Percentiles rank a stretch among this genome's conserved stretches.
Conservation (phyloP, 2,888 invertebrate genomes). For the Cetonia aurata region DNA sequence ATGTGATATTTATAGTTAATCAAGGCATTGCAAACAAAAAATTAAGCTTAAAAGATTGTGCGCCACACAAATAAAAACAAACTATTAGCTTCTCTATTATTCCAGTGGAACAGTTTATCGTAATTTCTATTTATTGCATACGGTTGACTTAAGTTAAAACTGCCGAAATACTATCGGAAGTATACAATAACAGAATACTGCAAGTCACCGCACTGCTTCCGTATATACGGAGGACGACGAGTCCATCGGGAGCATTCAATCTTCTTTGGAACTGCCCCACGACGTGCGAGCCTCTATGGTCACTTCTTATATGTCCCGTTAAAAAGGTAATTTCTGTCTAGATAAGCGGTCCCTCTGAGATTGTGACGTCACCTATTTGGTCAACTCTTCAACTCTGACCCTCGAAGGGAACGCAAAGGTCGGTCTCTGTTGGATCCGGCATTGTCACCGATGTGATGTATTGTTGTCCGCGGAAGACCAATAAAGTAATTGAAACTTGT, state of each 20-base stretch:
- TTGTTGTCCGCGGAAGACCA: slow-evolving; percentile 42
- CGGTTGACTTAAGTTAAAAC: too few species aligned
- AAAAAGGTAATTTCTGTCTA: slow-evolving; percentile 68
- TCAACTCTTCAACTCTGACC: slow-evolving; percentile 56
- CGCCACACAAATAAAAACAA: too few species aligned
- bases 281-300: slow-evolving; percentile 60
- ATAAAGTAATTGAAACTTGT: slow-evolving; percentile 40
- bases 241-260: slow-evolving; percentile 65
- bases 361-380: slow-evolving; percentile 61
- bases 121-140: too few species aligned
- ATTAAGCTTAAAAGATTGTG: too few species aligned
- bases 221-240: slow-evolving; percentile 52
- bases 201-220: slow-evolving; percentile 49
- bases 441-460: slow-evolving; percentile 48
- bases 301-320: slow-evolving; percentile 63
- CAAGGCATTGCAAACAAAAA: too few species aligned
- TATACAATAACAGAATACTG: slow-evolving; percentile 35
- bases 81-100: too few species aligned
- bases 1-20: too few species aligned
- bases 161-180: slow-evolving; percentile 20
- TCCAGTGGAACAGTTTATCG: too few species aligned
- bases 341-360: slow-evolving; percentile 60
- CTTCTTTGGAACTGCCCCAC: slow-evolving; percentile 63
- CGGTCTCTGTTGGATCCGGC: slow-evolving; percentile 31
- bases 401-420: slow-evolving; percentile 42